These are phyloP conservation scores for Turritopsis dohrnii DNA, from an alignment of 30 jellyfish, hydroid and myxozoan genomes.

Conservation along the genomic window DNA sequence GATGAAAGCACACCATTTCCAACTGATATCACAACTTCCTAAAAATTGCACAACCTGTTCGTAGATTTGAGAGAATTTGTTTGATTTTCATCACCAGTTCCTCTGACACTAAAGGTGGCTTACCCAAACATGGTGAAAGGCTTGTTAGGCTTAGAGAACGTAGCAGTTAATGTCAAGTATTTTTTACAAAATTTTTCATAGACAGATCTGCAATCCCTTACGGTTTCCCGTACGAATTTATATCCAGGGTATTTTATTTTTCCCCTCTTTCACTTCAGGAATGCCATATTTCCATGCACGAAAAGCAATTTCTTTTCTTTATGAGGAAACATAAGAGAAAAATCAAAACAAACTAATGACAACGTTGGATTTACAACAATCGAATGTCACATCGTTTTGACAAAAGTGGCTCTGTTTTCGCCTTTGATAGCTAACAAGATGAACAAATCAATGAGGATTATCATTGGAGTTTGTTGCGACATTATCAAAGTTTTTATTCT, in stretches of 20 bases:
- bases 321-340: too few relatives aligned
- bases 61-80: not conserved
- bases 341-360: too few relatives aligned
- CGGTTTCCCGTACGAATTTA: too few relatives aligned
- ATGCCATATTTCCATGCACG: too few relatives aligned
- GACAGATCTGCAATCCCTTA: not conserved
- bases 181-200: conserved; percentile 6
- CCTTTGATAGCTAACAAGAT: not conserved
- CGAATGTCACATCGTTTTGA: conserved; percentile 7
- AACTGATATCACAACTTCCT: conserved; percentile 4
- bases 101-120: not conserved
- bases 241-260: too few relatives aligned
- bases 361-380: too few relatives aligned
- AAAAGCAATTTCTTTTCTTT: too few relatives aligned
- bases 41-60: conserved; percentile 5
- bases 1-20: conserved; percentile 10
- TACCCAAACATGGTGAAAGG: not conserved
- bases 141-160: not conserved
- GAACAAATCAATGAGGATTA: conserved; percentile 7
- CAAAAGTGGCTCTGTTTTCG: too few relatives aligned
- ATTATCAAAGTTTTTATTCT: not conserved
- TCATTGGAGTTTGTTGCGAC: not conserved
- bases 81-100: conserved; percentile 2
- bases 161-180: not conserved
- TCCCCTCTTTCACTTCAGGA: too few relatives aligned